Evolutionary conservation across 2,113 vertebrate genomes (phyloP).

Genomic region (Nycticryphes semicollaris): DNA sequence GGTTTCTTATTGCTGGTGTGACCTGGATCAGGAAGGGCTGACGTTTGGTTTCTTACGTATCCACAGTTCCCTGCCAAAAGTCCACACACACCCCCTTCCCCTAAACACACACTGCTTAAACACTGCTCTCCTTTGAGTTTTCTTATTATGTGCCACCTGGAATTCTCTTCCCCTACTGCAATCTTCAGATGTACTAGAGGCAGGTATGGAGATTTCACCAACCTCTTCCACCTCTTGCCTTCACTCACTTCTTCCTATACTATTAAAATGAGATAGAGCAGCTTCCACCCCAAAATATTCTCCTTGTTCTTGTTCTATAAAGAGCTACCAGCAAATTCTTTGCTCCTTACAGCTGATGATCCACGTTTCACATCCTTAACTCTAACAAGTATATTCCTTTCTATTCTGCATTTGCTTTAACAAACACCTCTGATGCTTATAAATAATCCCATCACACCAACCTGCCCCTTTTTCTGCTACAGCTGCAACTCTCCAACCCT

Average conservation of each 20-base stretch:
- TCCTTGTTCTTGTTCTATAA: background rate
- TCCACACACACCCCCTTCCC: fast-evolving
- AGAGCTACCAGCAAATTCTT: background rate
- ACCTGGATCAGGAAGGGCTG: background rate
- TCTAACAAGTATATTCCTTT: background rate
- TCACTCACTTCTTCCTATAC: background rate
- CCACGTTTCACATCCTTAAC: background rate
- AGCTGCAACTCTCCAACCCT: background rate
- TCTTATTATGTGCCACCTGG: background rate
- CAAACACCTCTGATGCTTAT: background rate
- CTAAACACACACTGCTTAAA: background rate
- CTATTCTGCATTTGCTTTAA: background rate
- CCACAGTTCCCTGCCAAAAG: background rate
- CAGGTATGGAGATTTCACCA: background rate
- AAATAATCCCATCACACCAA: background rate
- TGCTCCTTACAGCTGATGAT: background rate
- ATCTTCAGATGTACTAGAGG: background rate
- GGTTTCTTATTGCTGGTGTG: background rate
- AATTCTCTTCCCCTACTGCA: background rate
- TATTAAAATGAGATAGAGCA: background rate
- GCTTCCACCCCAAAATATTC: background rate
- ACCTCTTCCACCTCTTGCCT: background rate
- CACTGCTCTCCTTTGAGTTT: background rate
- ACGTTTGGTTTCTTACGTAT: fast-evolving
- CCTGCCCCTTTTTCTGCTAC: background rate